phyloP scores from a whole-genome alignment of 1,140 invertebrate genomes.

The Rhopalosiphum padi region DNA sequence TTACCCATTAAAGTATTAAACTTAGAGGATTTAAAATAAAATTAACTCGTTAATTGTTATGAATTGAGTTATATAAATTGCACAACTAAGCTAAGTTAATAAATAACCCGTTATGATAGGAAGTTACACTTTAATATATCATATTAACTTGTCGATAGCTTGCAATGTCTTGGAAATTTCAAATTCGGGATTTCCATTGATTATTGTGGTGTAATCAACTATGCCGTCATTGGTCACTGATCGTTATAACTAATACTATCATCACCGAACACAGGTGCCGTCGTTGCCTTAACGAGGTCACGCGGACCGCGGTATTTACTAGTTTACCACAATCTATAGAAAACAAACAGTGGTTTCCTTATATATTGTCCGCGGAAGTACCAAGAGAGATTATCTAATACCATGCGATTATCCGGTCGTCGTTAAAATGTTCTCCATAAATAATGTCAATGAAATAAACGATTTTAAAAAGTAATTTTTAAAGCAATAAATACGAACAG shows the following conservation, averaged over 20 bases:
- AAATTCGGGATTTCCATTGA: neutral
- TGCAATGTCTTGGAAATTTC: neutral
- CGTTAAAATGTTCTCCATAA: slow-evolving; percentile 5
- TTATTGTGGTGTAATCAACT: slow-evolving; percentile 10
- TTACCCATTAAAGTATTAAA: neutral
- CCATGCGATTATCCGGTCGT: neutral
- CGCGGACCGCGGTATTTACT: neutral
- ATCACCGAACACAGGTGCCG: neutral
- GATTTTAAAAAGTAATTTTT: neutral
- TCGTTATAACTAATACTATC: neutral
- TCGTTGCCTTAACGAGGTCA: neutral
- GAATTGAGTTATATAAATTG: neutral
- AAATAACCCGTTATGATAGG: neutral
- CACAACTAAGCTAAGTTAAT: neutral
- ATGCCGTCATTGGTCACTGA: neutral
- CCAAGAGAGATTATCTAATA: neutral
- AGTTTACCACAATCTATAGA: neutral
- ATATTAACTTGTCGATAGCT: neutral
- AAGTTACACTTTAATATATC: neutral
- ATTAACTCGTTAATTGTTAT: neutral
- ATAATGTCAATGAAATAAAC: neutral
- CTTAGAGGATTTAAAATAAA: neutral
- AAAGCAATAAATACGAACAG: neutral
- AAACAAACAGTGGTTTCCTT: neutral
- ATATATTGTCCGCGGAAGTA: slow-evolving; percentile 5